Evolutionary conservation across 2,113 vertebrate species (phyloP).

Genomic region (Brachyhypopomus gauderio): DNA sequence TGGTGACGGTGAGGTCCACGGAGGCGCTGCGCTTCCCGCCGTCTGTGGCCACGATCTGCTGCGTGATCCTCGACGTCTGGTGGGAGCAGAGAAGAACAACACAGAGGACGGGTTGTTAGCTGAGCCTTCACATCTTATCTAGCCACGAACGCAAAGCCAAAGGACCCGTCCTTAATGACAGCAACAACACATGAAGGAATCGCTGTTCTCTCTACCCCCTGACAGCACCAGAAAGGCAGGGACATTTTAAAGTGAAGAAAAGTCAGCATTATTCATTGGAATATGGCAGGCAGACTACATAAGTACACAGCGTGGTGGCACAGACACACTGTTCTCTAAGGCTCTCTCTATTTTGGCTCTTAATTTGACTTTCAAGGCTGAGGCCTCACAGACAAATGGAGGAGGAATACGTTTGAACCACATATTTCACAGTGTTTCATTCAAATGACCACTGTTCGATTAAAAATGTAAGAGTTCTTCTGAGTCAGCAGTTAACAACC

Average conservation of each 20-base stretch:
- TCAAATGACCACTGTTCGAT: conserved; percentile 47
- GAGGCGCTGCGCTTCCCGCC: conserved; percentile 84
- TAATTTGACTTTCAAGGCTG: conserved; percentile 53
- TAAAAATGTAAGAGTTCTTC: conserved; percentile 43
- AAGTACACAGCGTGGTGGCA: conserved; percentile 21
- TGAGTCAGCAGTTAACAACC: conserved; percentile 48
- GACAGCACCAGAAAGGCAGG: neutral
- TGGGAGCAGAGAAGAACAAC: neutral
- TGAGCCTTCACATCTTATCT: neutral
- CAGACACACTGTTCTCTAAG: conserved; percentile 26
- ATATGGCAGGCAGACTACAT: conserved; percentile 40
- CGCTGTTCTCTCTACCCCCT: neutral
- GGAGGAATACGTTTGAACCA: conserved; percentile 9
- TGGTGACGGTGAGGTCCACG: conserved; percentile 81
- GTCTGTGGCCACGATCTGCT: conserved; percentile 80
- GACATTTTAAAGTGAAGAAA: conserved; percentile 53
- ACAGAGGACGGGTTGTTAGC: neutral
- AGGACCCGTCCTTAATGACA: conserved; percentile 11
- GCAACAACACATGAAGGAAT: neutral
- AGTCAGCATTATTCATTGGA: conserved; percentile 54
- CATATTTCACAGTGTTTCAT: conserved; percentile 43
- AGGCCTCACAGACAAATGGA: conserved; percentile 41
- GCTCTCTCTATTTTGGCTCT: conserved; percentile 43
- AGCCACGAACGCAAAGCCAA: neutral
- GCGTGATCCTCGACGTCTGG: conserved; percentile 73